A percentile compares a stretch with the other conserved stretches of the same genome.
Evolutionary conservation across 2,888 invertebrate genomes (phyloP).

Genomic region (Acronicta psi): DNA sequence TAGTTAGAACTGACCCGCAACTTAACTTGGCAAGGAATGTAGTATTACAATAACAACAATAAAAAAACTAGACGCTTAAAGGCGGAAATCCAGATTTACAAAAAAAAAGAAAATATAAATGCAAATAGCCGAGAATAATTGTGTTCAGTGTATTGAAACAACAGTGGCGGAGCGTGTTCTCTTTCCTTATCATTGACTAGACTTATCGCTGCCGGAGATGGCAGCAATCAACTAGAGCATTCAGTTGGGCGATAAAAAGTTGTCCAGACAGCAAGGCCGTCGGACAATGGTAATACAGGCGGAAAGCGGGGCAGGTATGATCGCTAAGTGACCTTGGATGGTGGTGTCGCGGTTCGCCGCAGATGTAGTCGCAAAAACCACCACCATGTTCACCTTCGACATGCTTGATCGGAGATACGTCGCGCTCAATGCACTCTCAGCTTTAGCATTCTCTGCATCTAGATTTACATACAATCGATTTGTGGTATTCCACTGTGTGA

Average conservation of each 20-base stretch:
- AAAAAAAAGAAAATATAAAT: background rate
- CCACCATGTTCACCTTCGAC: slow-evolving; percentile 70
- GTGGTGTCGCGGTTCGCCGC: slow-evolving; percentile 76
- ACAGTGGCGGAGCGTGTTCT: slow-evolving; percentile 51
- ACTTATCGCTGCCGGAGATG: slow-evolving; percentile 59
- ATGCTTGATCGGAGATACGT: slow-evolving; percentile 67
- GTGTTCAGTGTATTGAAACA: slow-evolving; percentile 37
- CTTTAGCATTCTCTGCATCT: slow-evolving; percentile 30
- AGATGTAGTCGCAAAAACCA: slow-evolving; percentile 73
- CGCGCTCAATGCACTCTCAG: slow-evolving; percentile 47
- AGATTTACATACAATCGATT: slow-evolving; percentile 31
- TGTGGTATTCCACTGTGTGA: slow-evolving; percentile 9
- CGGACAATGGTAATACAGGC: slow-evolving; percentile 66
- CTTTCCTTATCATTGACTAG: slow-evolving; percentile 61
- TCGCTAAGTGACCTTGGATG: slow-evolving; percentile 74
- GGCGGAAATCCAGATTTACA: background rate
- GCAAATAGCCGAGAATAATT: background rate
- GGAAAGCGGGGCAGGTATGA: slow-evolving; percentile 72
- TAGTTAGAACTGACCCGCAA: too few relatives aligned
- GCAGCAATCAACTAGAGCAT: slow-evolving; percentile 61
- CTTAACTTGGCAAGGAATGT: background rate
- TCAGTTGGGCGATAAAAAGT: slow-evolving; percentile 68
- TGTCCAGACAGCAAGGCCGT: slow-evolving; percentile 73
- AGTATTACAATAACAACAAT: background rate
- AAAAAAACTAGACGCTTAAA: background rate